Evolutionary conservation across 2,113 vertebrate genomes (phyloP).

Genomic region (Hystrix brachyura): DNA sequence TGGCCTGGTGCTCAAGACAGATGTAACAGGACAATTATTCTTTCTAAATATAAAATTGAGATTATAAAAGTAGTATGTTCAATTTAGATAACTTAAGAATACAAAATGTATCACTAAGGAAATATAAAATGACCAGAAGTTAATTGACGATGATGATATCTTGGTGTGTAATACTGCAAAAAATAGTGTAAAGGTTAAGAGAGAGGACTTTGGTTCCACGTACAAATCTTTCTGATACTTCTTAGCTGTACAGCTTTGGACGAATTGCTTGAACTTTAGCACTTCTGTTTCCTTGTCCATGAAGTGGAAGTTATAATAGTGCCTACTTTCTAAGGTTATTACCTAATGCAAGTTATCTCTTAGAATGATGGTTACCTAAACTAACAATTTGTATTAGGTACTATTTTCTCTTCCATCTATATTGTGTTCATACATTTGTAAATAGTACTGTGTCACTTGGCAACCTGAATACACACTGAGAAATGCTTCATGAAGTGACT

Average conservation of each 20-base stretch:
- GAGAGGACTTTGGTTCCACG: neutral
- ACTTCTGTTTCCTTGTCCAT: neutral
- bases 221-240: neutral
- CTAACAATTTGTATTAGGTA: neutral
- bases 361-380: neutral
- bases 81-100: neutral
- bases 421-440: neutral
- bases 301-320: neutral
- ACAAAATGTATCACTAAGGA: neutral
- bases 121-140: neutral
- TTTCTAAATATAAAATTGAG: neutral
- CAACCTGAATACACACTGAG: neutral
- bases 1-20: neutral
- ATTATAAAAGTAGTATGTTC: neutral
- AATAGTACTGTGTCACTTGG: neutral
- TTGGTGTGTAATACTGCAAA: neutral
- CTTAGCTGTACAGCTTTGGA: neutral
- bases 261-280: neutral
- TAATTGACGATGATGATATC: neutral
- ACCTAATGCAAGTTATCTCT: neutral
- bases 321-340: neutral
- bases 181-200: neutral
- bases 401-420: neutral
- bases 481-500: neutral
- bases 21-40: neutral